Base-by-base conservation (phyloP, 2,797 vertebrate species). In the Australoheros facetus region DNA sequence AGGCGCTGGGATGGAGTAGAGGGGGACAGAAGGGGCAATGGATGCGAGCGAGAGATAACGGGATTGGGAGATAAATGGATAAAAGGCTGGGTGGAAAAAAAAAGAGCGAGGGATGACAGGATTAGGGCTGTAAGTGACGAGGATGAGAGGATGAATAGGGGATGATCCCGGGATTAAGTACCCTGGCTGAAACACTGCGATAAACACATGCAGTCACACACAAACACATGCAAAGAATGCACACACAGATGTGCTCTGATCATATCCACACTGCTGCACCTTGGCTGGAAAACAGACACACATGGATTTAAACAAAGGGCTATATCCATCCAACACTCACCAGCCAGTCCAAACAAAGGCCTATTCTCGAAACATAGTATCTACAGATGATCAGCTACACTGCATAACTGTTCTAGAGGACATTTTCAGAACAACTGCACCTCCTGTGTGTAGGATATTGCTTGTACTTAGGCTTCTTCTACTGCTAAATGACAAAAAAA, bases 111-210 rank as follows among this genome's bases (percentile, higher is more conserved):
- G 90, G 89, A 93, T 94, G 94, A 93, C 90, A 69, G 91, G 94
- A 95, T 95, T 94, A 95, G 87, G 77, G 84, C 89, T 94, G 90
- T 94, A 94, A 94, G 91, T 93, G 94, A 94, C 88, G 83, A 94
- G 94, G 93, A 94, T 93, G 92, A 94, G 93, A 86, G 95, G 91
- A 94, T 94, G 94, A 95, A 95, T 93, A 77, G 91, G 80, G 92
- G 94, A 95, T 95, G 92, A 95, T 94, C 93, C 90, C 76, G 78
- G 93, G 93, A 95, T 95, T 94, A 95, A 90, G 83, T 80, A 53
- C 86, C 87, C 75, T 83, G 76, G 87, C 91, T 87, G 90, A 92
- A 69, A 91, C 86, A 71, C 77, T 32, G 90, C 30, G 91, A 92
- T 92, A 93, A 93, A 94, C 90, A 88, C 80, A 84, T 30, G 56